Conservation (phyloP, 1,140 invertebrate species). For the Megathymus violae region DNA sequence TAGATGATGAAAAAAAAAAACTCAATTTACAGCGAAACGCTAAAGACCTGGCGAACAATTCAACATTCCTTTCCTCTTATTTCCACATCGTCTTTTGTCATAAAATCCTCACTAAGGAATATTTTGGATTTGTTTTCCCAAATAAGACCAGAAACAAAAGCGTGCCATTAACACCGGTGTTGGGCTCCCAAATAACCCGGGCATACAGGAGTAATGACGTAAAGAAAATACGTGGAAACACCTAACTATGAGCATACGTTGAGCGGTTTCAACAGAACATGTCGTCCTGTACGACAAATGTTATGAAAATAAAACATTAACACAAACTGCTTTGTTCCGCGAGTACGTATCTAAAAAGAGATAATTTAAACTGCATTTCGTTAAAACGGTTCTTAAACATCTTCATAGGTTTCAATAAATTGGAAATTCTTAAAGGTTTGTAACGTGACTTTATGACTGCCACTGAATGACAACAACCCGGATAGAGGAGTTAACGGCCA, state of each 20-base stretch:
- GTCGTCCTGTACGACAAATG: not conserved
- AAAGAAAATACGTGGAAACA: conserved; percentile 4
- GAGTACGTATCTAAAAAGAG: not conserved
- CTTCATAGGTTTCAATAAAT: no score
- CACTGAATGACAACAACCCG: no score
- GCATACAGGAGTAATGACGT: conserved; percentile 6
- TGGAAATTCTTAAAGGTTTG: no score
- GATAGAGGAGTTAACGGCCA: no score
- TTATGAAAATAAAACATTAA: not conserved
- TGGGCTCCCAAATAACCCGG: conserved; percentile 11
- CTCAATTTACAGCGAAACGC: no score
- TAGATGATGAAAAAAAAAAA: no score
- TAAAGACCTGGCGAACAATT: not conserved
- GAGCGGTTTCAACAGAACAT: not conserved
- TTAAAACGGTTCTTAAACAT: conserved; percentile 3
- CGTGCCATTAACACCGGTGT: conserved; percentile 9
- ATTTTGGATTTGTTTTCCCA: conserved; percentile 13
- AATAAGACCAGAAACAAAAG: conserved; percentile 14
- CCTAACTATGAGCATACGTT: conserved; percentile 2
- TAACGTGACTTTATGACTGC: no score
- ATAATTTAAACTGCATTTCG: conserved; percentile 2
- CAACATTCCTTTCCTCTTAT: not conserved
- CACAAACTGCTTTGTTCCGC: not conserved
- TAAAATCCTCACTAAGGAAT: conserved; percentile 6
- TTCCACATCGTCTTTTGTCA: conserved; percentile 3